A percentile compares a stretch with the other conserved stretches of the same genome.
Evolutionary conservation across 2,888 invertebrate genomes (phyloP).

Genomic region (Melanostoma scalare): DNA sequence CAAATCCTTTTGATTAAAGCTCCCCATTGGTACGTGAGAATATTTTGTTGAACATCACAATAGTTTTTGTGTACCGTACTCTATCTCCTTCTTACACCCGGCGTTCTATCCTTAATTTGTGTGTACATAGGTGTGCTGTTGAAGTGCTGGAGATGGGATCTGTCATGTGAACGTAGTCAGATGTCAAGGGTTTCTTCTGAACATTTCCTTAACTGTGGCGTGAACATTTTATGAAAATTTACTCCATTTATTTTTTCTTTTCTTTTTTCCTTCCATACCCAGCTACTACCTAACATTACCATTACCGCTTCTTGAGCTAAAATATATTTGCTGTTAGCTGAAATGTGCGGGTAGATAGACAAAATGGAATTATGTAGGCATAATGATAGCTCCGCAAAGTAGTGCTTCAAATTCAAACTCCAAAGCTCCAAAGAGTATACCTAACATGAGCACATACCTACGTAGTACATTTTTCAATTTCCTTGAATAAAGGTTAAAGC

Average conservation of each 20-base stretch:
- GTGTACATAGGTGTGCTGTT: slow-evolving; percentile 4
- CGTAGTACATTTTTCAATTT: slow-evolving; percentile 58
- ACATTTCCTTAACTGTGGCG: slow-evolving; percentile 68
- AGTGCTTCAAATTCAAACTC: slow-evolving; percentile 34
- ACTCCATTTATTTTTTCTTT: slow-evolving; percentile 41
- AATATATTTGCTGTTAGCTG: slow-evolving; percentile 33
- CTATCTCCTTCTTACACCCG: slow-evolving; percentile 14
- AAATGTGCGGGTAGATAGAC: slow-evolving; percentile 2
- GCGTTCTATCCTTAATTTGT: slow-evolving; percentile 5
- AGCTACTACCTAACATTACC: slow-evolving; percentile 32
- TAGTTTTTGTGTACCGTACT: slow-evolving; percentile 65
- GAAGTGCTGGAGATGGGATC: slow-evolving; percentile 47
- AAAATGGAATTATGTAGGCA: slow-evolving; percentile 37
- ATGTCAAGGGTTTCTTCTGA: slow-evolving; percentile 68
- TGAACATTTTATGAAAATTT: slow-evolving; percentile 72
- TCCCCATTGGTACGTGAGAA: slow-evolving; percentile 69
- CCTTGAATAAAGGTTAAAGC: slow-evolving; percentile 57
- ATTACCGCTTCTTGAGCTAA: slow-evolving; percentile 23
- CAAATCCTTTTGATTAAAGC: slow-evolving; percentile 73
- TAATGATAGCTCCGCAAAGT: slow-evolving; percentile 63
- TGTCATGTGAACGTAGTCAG: slow-evolving; percentile 71
- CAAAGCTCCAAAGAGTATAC: slow-evolving; percentile 36
- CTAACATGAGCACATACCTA: background rate
- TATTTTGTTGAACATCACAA: slow-evolving; percentile 69
- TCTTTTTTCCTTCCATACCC: background rate